Conservation (phyloP, 2,797 vertebrate species). For the Smutsia temminckii region DNA sequence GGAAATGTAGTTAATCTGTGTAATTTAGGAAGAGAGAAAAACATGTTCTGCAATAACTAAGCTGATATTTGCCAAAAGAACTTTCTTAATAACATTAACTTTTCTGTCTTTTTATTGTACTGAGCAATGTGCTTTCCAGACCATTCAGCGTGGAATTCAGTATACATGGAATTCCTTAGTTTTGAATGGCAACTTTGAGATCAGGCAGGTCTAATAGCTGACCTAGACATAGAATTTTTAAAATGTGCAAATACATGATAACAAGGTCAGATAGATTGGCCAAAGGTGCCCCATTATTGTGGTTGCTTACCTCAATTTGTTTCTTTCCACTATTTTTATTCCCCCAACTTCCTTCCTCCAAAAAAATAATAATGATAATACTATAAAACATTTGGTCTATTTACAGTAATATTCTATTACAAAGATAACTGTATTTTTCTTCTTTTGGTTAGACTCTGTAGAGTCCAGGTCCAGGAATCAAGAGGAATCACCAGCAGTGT, state of each 20-base stretch:
- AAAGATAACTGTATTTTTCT: background rate
- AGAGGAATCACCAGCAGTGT: background rate
- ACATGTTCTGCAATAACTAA: background rate
- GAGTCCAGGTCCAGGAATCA: background rate
- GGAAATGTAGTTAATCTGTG: background rate
- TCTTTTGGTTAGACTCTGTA: background rate
- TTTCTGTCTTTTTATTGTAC: background rate
- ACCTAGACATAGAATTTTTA: background rate
- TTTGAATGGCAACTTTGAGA: background rate
- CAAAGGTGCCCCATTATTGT: background rate
- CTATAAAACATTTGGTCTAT: background rate
- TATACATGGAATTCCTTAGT: background rate
- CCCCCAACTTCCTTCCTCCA: background rate
- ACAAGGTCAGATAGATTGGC: background rate
- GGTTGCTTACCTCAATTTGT: background rate
- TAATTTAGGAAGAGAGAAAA: background rate
- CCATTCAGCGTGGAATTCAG: background rate
- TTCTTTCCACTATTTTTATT: background rate
- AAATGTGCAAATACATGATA: background rate
- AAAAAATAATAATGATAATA: background rate
- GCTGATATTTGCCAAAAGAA: background rate
- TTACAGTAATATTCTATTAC: background rate
- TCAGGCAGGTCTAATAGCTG: background rate
- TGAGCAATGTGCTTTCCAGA: background rate
- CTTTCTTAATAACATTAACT: background rate